Evolutionary conservation across 1,140 invertebrate species (phyloP), one percentile per base, ranked within the genome.

Genomic region (Drosophila subpulchrella): DNA sequence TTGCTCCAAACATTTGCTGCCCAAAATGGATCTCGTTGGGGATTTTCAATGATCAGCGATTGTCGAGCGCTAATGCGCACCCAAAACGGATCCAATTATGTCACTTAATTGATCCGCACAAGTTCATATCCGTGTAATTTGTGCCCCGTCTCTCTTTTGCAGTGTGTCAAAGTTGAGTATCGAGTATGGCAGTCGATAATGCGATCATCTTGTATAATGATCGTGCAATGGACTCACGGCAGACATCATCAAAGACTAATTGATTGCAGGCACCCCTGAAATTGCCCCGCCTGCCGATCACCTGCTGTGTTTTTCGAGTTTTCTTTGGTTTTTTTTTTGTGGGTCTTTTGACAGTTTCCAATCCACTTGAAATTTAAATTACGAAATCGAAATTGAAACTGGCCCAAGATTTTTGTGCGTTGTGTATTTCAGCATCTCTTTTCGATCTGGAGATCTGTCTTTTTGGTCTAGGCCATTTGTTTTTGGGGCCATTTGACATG

Each of bases 401-500:
- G 54, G 62, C 62, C 51, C 54, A 47, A 39, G 38, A 17, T 46
- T 30, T 38, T 13, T 34, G 11, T 38, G 20, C 20, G 20, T 20
- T 20, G 20, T 20, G 47, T 38, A 27, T 57, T 24, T 60, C n/a
- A 48, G 41, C 60, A 32, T 44, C 42, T 65, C 32, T 32, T 50
- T 32, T 50, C 27, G 27, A 48, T 48, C 24, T 32, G 63, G 60
- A 6, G 44, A 66, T 38, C n/a, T 30, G 34, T 46, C 10, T 70
- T 47, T 42, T 6, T 59, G 70, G 78, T 77, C 78, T 81, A 42
- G 67, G 72, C 72, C 73, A 82, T 60, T 42, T 72, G 73, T 44
- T 68, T 75, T 80, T 27, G 27, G 42, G 72, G 66, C 76, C 78
- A 81, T 83, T 86, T 86, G 83, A 86, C 83, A 88, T 82, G 82